Evolutionary conservation across 2,113 vertebrate genomes (phyloP).

Genomic region (Lagopus muta): DNA sequence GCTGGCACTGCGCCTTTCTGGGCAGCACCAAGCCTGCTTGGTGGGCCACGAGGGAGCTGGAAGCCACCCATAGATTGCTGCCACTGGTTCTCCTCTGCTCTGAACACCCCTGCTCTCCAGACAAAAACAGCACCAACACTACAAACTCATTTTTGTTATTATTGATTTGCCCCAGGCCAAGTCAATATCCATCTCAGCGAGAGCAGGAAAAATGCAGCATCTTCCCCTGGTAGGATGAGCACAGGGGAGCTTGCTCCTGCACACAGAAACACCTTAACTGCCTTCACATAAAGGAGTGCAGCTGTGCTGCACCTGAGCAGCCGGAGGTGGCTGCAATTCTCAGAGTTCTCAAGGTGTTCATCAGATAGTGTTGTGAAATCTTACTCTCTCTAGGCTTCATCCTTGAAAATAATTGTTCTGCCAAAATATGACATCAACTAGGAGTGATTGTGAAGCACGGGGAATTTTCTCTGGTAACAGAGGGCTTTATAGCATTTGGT

Average conservation of each 20-base stretch:
- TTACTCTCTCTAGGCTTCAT: too few relatives aligned
- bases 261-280: not conserved
- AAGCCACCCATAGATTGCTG: not conserved
- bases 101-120: not conserved
- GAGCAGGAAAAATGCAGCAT: rapidly evolving
- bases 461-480: too few relatives aligned
- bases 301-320: not conserved
- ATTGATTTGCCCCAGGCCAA: not conserved
- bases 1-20: too few relatives aligned
- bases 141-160: not conserved
- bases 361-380: too few relatives aligned
- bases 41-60: not conserved
- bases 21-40: not conserved
- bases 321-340: not conserved
- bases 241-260: rapidly evolving
- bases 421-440: too few relatives aligned
- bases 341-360: too few relatives aligned
- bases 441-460: too few relatives aligned
- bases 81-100: not conserved
- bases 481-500: too few relatives aligned
- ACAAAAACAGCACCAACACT: not conserved
- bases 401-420: too few relatives aligned
- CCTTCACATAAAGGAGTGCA: not conserved
- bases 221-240: not conserved
- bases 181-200: too few relatives aligned